phyloP scores from a whole-genome alignment of 1,140 invertebrate genomes.

The Pseudomyrmex flavicornis region DNA sequence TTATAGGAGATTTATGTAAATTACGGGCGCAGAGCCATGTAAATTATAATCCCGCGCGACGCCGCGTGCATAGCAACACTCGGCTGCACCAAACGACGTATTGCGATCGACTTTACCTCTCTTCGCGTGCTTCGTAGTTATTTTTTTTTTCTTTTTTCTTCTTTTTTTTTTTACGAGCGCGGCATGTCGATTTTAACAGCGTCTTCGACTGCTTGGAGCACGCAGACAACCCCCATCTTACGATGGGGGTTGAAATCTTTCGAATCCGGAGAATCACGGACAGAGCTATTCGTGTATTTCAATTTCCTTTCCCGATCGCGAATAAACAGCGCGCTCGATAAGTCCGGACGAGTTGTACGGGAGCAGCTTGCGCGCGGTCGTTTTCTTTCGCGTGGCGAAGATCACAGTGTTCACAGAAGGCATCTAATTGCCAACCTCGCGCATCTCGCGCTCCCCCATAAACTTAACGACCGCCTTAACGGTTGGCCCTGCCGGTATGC shows the following conservation, averaged over 20 bases:
- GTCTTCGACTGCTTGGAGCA: conserved; percentile 3
- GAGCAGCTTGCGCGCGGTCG: conserved; percentile 48
- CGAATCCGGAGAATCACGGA: conserved; percentile 38
- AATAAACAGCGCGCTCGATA: conserved; percentile 8
- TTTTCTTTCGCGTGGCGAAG: conserved; percentile 76
- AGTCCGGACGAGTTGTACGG: not conserved
- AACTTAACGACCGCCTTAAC: conserved; percentile 80
- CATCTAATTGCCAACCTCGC: conserved; percentile 78
- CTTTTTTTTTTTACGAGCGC: not conserved
- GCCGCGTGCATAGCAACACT: conserved; percentile 51
- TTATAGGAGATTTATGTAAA: conserved; percentile 57
- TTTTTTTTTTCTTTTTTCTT: not conserved
- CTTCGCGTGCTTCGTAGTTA: not conserved
- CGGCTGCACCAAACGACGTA: conserved; percentile 15
- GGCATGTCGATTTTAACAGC: conserved; percentile 34
- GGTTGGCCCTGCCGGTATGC: conserved; percentile 80
- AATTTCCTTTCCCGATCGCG: conserved; percentile 58
- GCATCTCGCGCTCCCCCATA: conserved; percentile 77
- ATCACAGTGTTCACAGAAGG: conserved; percentile 78
- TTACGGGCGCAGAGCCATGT: conserved; percentile 43
- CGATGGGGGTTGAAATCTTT: not conserved
- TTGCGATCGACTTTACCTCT: conserved; percentile 39
- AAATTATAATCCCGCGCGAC: conserved; percentile 42
- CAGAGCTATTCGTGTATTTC: conserved; percentile 61
- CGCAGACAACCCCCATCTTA: not conserved